Conservation (phyloP, 2,113 vertebrate species). For the Acrocephalus kingi region DNA sequence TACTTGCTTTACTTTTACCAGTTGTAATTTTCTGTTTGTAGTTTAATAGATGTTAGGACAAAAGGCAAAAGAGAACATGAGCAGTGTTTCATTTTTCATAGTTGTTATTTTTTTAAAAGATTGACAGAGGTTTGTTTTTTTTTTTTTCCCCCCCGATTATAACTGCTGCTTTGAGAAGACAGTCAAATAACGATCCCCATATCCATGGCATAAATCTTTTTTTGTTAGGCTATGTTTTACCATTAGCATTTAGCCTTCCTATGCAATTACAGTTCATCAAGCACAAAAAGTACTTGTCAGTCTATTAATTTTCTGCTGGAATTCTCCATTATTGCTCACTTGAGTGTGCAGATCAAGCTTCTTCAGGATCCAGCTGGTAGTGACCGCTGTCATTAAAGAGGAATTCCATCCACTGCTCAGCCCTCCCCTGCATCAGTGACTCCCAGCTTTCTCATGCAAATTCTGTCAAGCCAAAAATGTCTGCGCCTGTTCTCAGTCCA, state of each 20-base stretch:
- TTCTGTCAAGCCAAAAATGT: conserved; percentile 13
- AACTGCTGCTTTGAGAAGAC: conserved; percentile 19
- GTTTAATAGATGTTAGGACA: neutral
- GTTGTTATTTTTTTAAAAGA: neutral
- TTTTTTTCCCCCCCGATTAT: neutral
- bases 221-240: conserved; percentile 16
- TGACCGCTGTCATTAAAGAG: neutral
- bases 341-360: conserved; percentile 17
- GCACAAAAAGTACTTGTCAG: conserved; percentile 50
- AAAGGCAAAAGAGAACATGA: neutral
- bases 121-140: neutral
- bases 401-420: neutral
- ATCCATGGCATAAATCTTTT: conserved; percentile 35
- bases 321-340: conserved; percentile 52
- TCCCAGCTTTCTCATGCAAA: conserved; percentile 30
- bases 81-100: neutral
- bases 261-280: conserved; percentile 60
- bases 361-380: conserved; percentile 26
- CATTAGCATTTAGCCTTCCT: conserved; percentile 41
- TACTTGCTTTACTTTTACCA: neutral
- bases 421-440: neutral
- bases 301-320: conserved; percentile 59
- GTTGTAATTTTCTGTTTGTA: neutral
- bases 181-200: conserved; percentile 20
- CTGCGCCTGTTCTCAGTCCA: neutral